Percentiles rank a stretch among this genome's conserved stretches.
Evolutionary conservation across 2,113 vertebrate genomes (phyloP).

Genomic region (Anarhynchus alexandrinus): DNA sequence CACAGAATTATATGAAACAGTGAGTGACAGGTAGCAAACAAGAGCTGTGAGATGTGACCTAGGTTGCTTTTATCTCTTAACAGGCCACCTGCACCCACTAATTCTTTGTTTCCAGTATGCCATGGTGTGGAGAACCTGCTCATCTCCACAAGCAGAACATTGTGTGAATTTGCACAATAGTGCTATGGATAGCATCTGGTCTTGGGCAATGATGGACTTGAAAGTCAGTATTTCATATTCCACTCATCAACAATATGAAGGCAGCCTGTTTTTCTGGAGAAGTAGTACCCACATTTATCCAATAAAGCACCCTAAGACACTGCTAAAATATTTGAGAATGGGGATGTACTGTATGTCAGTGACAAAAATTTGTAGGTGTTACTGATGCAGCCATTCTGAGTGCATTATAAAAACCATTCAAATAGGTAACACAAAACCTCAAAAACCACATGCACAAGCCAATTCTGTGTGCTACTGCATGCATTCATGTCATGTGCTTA

Average conservation of each 20-base stretch:
- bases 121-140: not conserved
- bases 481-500: not conserved
- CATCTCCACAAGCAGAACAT: not conserved
- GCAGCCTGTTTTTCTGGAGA: not conserved
- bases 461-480: not conserved
- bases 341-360: not conserved
- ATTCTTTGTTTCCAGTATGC: not conserved
- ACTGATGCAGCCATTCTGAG: not conserved
- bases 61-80: not conserved
- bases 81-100: not conserved
- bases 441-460: not conserved
- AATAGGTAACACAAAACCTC: too few species aligned
- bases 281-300: not conserved
- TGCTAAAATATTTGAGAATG: not conserved
- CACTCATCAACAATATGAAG: accelerated
- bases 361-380: not conserved
- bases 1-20: not conserved
- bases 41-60: not conserved
- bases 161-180: not conserved
- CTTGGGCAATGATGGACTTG: not conserved
- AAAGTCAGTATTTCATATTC: not conserved
- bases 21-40: not conserved
- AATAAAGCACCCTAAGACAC: not conserved
- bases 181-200: not conserved
- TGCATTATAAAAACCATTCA: not conserved